Evolutionary conservation across 2,888 invertebrate species (phyloP).

Genomic region (Drosophila putrida): DNA sequence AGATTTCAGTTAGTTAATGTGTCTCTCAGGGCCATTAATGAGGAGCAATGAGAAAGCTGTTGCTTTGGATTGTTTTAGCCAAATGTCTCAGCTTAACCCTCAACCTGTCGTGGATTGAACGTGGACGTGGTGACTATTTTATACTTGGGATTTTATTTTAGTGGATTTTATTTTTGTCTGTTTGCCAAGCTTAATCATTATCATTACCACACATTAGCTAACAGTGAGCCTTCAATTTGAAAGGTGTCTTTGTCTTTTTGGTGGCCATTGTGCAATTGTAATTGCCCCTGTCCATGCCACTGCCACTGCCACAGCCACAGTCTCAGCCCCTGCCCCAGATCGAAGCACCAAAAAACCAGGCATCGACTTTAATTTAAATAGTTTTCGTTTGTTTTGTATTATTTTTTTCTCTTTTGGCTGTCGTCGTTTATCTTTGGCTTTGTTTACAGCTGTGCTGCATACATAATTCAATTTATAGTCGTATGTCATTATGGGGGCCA

Average conservation of each 20-base stretch:
- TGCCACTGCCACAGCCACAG: conserved; percentile 22
- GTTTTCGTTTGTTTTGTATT: conserved; percentile 57
- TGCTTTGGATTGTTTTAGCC: conserved; percentile 11
- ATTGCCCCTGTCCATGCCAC: conserved; percentile 34
- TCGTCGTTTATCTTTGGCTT: conserved; percentile 36
- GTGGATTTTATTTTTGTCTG: conserved; percentile 37
- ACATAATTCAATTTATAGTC: conserved; percentile 65
- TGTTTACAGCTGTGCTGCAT: conserved; percentile 55
- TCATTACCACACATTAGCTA: conserved; percentile 72
- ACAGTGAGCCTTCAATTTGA: conserved; percentile 67
- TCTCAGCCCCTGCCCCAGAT: conserved; percentile 44
- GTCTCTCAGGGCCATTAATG: conserved; percentile 39
- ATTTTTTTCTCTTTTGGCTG: neutral
- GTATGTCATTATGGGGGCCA: conserved; percentile 30
- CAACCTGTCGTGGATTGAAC: conserved; percentile 1
- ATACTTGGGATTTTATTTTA: neutral
- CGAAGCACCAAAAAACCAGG: conserved; percentile 39
- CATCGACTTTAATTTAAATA: conserved; percentile 69
- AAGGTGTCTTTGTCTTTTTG: conserved; percentile 66
- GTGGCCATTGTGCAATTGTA: conserved; percentile 55
- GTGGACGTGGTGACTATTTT: conserved; percentile 10
- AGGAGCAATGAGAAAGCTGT: conserved; percentile 40
- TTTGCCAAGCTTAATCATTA: conserved; percentile 73
- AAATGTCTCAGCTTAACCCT: conserved; percentile 8
- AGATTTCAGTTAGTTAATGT: conserved; percentile 16